These are phyloP conservation scores for Perizoma flavofasciatum DNA, from an alignment of 2,888 invertebrate genomes.

Conservation along the genomic window DNA sequence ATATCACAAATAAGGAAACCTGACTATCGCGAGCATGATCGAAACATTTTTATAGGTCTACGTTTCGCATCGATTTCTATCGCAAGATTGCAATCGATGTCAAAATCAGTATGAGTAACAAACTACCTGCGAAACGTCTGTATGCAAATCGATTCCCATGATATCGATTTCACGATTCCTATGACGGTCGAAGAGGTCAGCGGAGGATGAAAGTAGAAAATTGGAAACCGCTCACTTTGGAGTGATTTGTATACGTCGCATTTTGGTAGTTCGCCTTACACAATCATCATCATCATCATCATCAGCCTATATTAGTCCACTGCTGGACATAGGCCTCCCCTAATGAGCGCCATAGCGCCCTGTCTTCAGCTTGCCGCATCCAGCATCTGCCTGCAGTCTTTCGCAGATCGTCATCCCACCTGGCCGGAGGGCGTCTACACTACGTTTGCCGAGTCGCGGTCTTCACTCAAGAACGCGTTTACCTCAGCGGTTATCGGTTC, in stretches of 20 bases:
- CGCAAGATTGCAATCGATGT: slow-evolving; percentile 16
- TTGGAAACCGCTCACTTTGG: slow-evolving; percentile 66
- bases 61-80: slow-evolving; percentile 24
- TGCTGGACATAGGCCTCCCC: too few species aligned
- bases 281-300: background rate
- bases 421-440: too few species aligned
- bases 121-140: slow-evolving; percentile 36
- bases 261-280: slow-evolving; percentile 51
- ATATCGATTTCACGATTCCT: slow-evolving; percentile 61
- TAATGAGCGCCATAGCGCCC: too few species aligned
- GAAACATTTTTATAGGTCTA: slow-evolving; percentile 27
- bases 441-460: too few species aligned
- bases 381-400: too few species aligned
- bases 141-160: slow-evolving; percentile 62
- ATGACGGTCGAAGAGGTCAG: slow-evolving; percentile 58
- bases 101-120: slow-evolving; percentile 21
- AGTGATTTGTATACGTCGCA: slow-evolving; percentile 74
- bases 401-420: too few species aligned
- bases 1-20: slow-evolving; percentile 34
- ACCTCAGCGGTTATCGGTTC: too few species aligned
- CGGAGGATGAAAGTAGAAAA: slow-evolving; percentile 71
- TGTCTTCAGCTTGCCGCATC: too few species aligned
- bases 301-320: too few species aligned
- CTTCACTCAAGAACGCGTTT: too few species aligned
- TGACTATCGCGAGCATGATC: slow-evolving; percentile 20